Percentiles rank a stretch among this genome's conserved stretches.
phyloP scores from a whole-genome alignment of 2,113 vertebrate genomes.

The Rhinichthys klamathensis region DNA sequence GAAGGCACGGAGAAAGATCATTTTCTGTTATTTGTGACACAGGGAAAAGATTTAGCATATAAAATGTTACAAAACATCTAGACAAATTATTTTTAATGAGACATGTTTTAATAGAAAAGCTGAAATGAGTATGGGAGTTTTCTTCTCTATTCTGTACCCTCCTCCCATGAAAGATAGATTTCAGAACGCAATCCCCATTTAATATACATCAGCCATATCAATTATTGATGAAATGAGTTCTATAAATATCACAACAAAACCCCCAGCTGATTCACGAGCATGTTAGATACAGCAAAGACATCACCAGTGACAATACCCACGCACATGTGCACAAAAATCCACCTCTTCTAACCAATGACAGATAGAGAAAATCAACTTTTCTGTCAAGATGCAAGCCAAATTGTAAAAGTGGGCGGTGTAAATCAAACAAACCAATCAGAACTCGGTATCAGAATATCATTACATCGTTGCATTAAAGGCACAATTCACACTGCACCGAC shows the following conservation, averaged over 20 bases:
- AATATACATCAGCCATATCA: slow-evolving; percentile 72
- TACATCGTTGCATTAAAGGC: neutral
- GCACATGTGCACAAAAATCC: neutral
- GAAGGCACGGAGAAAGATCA: neutral
- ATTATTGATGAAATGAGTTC: slow-evolving; percentile 71
- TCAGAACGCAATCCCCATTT: slow-evolving; percentile 66
- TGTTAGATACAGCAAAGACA: neutral
- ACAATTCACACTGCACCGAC: neutral
- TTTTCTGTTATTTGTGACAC: neutral
- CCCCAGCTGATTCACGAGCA: slow-evolving; percentile 44
- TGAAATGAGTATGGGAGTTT: neutral
- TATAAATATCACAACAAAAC: slow-evolving; percentile 74
- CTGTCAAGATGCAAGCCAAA: neutral
- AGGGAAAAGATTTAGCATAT: neutral
- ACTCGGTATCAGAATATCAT: neutral
- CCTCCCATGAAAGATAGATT: neutral
- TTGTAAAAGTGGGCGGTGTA: neutral
- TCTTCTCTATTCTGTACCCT: neutral
- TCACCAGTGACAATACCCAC: neutral
- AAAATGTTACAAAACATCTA: neutral
- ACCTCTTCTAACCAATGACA: neutral
- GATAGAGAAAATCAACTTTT: neutral
- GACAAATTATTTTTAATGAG: neutral
- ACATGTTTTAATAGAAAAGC: neutral
- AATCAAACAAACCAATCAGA: neutral